These are phyloP conservation scores for Monochamus saltuarius DNA, from an alignment of 1,140 invertebrate genomes.

Conservation along the genomic window DNA sequence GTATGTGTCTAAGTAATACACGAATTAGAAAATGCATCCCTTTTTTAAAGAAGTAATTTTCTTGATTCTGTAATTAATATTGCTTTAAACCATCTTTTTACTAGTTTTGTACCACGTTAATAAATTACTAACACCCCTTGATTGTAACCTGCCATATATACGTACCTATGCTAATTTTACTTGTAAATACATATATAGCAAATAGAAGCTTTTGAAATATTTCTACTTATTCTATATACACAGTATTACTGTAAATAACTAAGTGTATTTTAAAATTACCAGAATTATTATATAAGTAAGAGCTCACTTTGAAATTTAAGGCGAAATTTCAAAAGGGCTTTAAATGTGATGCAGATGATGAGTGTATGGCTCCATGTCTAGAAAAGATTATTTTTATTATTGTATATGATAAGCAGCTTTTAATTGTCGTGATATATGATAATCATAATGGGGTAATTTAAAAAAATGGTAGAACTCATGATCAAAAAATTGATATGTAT, in stretches of 20 bases:
- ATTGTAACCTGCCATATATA: constrained; percentile 41
- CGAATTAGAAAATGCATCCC: not conserved
- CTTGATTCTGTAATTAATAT: not conserved
- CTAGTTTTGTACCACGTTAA: constrained; percentile 11
- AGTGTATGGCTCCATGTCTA: constrained; percentile 36
- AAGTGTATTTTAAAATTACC: constrained; percentile 37
- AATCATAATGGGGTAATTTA: constrained; percentile 26
- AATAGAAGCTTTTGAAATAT: constrained; percentile 39
- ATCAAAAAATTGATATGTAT: constrained; percentile 18
- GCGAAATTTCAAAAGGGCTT: constrained; percentile 25
- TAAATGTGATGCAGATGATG: constrained; percentile 34
- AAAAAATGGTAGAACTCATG: not conserved
- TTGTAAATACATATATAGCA: constrained; percentile 34
- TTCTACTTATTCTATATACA: constrained; percentile 38
- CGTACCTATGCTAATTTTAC: constrained; percentile 37
- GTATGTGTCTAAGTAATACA: too few relatives aligned
- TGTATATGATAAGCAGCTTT: constrained; percentile 42
- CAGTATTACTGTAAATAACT: constrained; percentile 42
- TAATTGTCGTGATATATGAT: constrained; percentile 45
- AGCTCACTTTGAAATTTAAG: constrained; percentile 22
- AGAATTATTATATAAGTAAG: constrained; percentile 10
- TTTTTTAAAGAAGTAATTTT: not conserved
- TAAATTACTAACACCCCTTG: constrained; percentile 10
- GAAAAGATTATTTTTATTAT: constrained; percentile 42
- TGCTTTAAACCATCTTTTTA: not conserved